Percentiles rank a stretch among this genome's conserved stretches.
Evolutionary conservation across 2,797 vertebrate species (phyloP).

Genomic region (Phoebastria nigripes): DNA sequence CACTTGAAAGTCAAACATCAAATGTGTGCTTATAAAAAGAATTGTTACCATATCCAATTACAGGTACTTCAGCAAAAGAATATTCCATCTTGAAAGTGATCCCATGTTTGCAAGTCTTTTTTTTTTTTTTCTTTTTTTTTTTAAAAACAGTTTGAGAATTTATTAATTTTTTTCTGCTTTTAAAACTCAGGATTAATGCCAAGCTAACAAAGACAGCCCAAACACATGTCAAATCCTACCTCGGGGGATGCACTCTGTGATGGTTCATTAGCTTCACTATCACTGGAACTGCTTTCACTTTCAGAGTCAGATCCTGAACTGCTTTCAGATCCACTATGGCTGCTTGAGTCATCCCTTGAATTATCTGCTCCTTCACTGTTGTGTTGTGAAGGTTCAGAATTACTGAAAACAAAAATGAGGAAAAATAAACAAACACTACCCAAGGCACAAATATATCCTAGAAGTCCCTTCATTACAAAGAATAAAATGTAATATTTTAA

Average conservation of each 20-base stretch:
- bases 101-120: fast-evolving
- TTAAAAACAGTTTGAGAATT: background rate
- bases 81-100: fast-evolving
- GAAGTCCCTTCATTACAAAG: background rate
- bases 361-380: constrained; percentile 93
- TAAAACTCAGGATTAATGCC: background rate
- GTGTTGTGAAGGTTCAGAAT: constrained; percentile 83
- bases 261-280: constrained; percentile 95
- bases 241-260: constrained; percentile 90
- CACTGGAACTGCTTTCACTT: constrained; percentile 96
- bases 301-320: constrained; percentile 98
- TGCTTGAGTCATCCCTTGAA: constrained; percentile 94
- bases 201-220: background rate
- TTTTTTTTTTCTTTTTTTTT: background rate
- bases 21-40: background rate
- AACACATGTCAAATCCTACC: constrained; percentile 67
- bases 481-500: background rate
- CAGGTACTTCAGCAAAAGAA: background rate
- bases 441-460: background rate
- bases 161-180: background rate
- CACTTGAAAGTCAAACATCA: background rate
- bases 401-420: constrained; percentile 55
- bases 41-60: fast-evolving
- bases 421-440: background rate
- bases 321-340: constrained; percentile 96